Evolutionary conservation across 2,113 vertebrate genomes (phyloP), one percentile per base, ranked within the genome.

Genomic region (Microcebus griseorufus): DNA sequence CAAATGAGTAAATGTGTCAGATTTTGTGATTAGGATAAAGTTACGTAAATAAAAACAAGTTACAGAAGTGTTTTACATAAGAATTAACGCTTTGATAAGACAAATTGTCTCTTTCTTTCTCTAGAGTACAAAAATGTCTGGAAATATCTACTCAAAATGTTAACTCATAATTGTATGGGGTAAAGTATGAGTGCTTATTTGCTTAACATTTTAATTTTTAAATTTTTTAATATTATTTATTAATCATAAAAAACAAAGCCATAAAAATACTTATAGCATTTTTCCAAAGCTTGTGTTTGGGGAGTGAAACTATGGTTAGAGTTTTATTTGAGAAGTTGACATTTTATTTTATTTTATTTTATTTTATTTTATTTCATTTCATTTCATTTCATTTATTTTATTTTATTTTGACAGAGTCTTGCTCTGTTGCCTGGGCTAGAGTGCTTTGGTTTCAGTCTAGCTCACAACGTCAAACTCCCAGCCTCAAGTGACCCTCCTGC

Each of bases 341-440:
- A 55, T 55, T 53, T 79, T 48, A 48, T 48, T 48, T 89, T 86
- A n/a, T 90, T 96, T 90, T 73, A 72, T 53, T 53, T 17, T 17
- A 55, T 55, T 55, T 18, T 6, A 53, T n/a, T n/a, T n/a, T n/a
- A n/a, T n/a, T n/a, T n/a, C 55, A 55, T 55, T 53, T 79, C 12
- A 48, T 48, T 48, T 89, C 80, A n/a, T 90, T 96, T 90, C 65
- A 72, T 48, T 89, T 86, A n/a, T 90, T 96, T 90, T 73, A 72
- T 55, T 55, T 55, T 55, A 55, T 55, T 55, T 18, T 2, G 53
- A 55, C 5, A 55, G 53, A 55, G 17, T 55, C 53, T 18, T 55
- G 53, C 53, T 55, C 53, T 55, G 53, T 55, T 55, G 53, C 53
- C 53, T 55, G 53, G 53, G 53, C 53, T 55, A 18, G 53, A 18